phyloP scores from a whole-genome alignment of 2,888 invertebrate species.

The Dryobotodes eremita region DNA sequence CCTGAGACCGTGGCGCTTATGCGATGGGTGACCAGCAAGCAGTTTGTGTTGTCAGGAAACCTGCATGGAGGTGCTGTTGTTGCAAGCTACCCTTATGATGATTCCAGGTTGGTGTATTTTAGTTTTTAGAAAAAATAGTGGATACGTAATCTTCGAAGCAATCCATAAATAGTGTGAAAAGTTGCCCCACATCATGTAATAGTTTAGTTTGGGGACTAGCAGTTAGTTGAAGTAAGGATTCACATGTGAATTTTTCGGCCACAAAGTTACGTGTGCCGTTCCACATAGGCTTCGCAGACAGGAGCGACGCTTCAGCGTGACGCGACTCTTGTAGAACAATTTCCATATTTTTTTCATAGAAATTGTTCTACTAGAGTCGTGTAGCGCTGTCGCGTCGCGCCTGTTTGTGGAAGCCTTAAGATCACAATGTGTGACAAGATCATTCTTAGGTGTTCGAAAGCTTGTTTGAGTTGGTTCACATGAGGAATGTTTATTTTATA shows the following conservation, averaged over 20 bases:
- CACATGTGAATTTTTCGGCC: background rate
- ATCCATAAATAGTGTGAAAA: background rate
- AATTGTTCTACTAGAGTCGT: too few species aligned
- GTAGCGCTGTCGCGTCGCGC: too few species aligned
- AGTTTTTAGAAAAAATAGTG: too few species aligned
- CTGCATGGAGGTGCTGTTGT: slow-evolving; percentile 99
- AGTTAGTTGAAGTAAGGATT: background rate
- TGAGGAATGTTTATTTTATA: background rate
- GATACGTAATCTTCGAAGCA: background rate
- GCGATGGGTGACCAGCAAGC: slow-evolving; percentile 96
- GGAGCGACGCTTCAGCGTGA: too few species aligned
- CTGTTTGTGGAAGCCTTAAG: background rate
- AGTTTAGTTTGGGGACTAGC: background rate
- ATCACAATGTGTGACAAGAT: background rate
- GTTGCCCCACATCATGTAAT: background rate
- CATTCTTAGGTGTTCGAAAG: background rate
- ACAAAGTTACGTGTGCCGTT: background rate
- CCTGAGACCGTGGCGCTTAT: slow-evolving; percentile 97
- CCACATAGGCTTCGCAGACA: background rate
- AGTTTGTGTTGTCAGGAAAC: slow-evolving; percentile 98
- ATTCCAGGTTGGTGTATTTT: slow-evolving; percentile 91
- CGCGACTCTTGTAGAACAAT: too few species aligned
- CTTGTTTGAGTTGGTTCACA: background rate
- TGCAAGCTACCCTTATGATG: slow-evolving; percentile 99
- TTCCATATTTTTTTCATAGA: too few species aligned